phyloP scores from a whole-genome alignment of 2,888 invertebrate genomes.

The Macaria notata region DNA sequence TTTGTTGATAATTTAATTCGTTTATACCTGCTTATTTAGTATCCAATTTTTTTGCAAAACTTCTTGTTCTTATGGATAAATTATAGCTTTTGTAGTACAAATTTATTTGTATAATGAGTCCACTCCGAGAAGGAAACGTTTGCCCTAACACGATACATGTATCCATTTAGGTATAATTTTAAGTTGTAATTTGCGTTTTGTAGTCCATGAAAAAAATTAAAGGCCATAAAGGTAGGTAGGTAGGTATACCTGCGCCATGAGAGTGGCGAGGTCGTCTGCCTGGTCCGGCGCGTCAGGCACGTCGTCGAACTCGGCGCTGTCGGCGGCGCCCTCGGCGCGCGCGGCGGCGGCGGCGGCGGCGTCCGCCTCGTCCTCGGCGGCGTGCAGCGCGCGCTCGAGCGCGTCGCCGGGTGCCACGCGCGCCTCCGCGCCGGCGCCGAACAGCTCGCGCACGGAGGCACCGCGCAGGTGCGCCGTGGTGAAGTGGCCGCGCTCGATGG shows the following conservation, averaged over 20 bases:
- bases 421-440: conserved; percentile 83
- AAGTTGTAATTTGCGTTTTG: too few relatives aligned
- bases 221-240: too few relatives aligned
- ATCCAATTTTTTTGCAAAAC: too few relatives aligned
- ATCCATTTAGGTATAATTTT: too few relatives aligned
- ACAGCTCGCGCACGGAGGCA: conserved; percentile 74
- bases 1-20: too few relatives aligned
- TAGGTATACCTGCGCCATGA: conserved; percentile 57
- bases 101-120: too few relatives aligned
- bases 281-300: conserved; percentile 73
- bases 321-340: conserved; percentile 93
- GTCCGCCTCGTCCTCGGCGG: conserved; percentile 97
- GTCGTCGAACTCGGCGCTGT: conserved; percentile 96
- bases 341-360: conserved; percentile 94
- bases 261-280: conserved; percentile 50
- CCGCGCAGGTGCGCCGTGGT: conserved; percentile 97
- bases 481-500: conserved; percentile 99
- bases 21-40: too few relatives aligned
- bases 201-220: too few relatives aligned
- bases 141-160: too few relatives aligned
- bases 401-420: conserved; percentile 84
- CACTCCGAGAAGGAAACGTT: too few relatives aligned
- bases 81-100: too few relatives aligned
- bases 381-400: conserved; percentile 92
- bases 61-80: too few relatives aligned